Conservation (phyloP, 2,797 vertebrate species). For the Enteromius unitaeniatus region DNA sequence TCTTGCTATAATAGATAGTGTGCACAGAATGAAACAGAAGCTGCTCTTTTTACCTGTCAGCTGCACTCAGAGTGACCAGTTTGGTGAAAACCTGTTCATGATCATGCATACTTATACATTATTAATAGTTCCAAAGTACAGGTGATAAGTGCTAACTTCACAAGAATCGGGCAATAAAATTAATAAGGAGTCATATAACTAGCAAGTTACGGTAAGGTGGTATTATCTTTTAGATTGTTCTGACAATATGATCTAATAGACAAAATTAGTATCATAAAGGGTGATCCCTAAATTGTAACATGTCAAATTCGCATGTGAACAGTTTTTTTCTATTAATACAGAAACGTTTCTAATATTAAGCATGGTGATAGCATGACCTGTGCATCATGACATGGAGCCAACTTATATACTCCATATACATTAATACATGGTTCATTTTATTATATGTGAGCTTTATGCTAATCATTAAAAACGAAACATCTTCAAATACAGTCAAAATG, state of each 20-base stretch:
- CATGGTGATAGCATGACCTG: background rate
- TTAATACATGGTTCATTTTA: background rate
- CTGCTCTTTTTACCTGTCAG: conserved; percentile 52
- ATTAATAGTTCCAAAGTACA: conserved; percentile 77
- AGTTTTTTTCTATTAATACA: background rate
- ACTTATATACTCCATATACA: background rate
- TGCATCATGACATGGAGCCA: background rate
- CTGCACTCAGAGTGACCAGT: conserved; percentile 32
- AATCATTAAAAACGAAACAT: background rate
- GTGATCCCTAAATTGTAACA: background rate
- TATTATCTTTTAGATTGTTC: conserved; percentile 32
- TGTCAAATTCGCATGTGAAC: background rate
- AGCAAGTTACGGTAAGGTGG: background rate
- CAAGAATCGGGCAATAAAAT: conserved; percentile 32
- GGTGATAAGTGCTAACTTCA: conserved; percentile 68
- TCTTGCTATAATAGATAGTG: background rate
- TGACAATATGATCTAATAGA: background rate
- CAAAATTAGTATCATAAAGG: background rate
- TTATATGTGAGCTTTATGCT: background rate
- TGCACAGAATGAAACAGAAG: background rate
- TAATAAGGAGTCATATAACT: conserved; percentile 35
- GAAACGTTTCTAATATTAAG: background rate
- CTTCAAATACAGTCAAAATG: conserved; percentile 69
- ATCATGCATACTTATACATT: conserved; percentile 74
- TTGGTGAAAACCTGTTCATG: conserved; percentile 29